Percentiles rank a stretch among this genome's conserved stretches.
phyloP scores from a whole-genome alignment of 2,113 vertebrate species.

The Melanostigma gelatinosum region DNA sequence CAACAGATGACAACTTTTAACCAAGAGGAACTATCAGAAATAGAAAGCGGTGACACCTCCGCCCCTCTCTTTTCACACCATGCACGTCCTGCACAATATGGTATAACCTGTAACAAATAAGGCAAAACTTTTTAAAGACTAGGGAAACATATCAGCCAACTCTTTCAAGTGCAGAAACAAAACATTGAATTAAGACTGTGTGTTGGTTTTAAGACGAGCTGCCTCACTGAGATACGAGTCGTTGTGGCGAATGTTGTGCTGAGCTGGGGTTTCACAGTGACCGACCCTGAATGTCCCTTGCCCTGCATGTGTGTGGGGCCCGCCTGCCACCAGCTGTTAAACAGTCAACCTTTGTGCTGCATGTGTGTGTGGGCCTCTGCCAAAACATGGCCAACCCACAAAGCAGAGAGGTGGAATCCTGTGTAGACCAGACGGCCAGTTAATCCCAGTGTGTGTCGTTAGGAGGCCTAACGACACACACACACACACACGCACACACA shows the following conservation, averaged over 20 bases:
- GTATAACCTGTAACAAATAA: not conserved
- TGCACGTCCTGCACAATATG: not conserved
- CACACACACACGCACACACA: no score
- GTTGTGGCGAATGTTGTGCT: conserved; percentile 27
- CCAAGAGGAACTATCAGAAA: not conserved
- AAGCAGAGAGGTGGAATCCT: conserved; percentile 49
- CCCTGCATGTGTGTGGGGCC: conserved; percentile 36
- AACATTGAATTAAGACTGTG: not conserved
- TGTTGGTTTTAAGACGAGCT: conserved; percentile 14
- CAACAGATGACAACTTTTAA: not conserved
- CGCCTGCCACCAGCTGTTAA: conserved; percentile 13
- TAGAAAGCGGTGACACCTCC: not conserved
- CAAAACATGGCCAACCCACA: conserved; percentile 50
- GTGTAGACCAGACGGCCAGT: conserved; percentile 62
- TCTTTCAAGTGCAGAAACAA: not conserved
- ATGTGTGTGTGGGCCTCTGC: conserved; percentile 5
- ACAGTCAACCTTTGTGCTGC: conserved; percentile 5
- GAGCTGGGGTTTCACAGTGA: conserved; percentile 60
- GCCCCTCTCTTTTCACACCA: not conserved
- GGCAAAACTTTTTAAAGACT: not conserved
- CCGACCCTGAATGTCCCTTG: conserved; percentile 42
- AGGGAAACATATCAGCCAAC: not conserved
- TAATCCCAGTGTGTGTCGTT: no score
- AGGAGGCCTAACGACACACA: no score
- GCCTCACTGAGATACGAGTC: conserved; percentile 16